Conservation (phyloP, 2,888 invertebrate species). For the Nomada ferruginata region DNA sequence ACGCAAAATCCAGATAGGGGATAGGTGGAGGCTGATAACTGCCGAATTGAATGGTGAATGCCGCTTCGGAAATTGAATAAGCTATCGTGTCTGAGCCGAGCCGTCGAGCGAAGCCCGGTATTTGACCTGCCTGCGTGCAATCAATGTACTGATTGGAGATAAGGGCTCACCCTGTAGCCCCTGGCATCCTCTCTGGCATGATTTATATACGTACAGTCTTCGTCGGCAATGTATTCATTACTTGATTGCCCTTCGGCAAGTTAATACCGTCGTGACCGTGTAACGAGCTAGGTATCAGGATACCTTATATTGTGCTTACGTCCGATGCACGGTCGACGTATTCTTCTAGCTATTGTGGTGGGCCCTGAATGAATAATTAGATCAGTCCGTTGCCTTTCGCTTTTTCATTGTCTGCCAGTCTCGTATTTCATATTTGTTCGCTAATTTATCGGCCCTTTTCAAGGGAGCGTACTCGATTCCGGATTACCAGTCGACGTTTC, state of each 20-base stretch:
- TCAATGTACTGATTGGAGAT: constrained; percentile 82
- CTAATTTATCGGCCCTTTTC: too few species aligned
- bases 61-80: constrained; percentile 83
- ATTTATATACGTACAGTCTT: constrained; percentile 80
- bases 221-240: constrained; percentile 80
- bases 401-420: neutral
- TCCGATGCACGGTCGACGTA: constrained; percentile 36
- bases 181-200: constrained; percentile 75
- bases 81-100: constrained; percentile 79
- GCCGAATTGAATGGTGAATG: constrained; percentile 81
- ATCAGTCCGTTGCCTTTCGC: neutral
- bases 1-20: constrained; percentile 76
- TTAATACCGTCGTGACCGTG: constrained; percentile 67
- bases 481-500: too few species aligned
- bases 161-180: constrained; percentile 77
- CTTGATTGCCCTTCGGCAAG: constrained; percentile 77
- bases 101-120: constrained; percentile 76
- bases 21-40: constrained; percentile 78
- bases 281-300: constrained; percentile 58
- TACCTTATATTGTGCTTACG: constrained; percentile 42
- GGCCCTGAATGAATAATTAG: constrained; percentile 18
- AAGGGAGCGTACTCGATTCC: too few species aligned
- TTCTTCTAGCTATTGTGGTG: constrained; percentile 21
- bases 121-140: constrained; percentile 81
- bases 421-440: neutral